Base-by-base conservation (phyloP, 2,888 invertebrate genomes). In the Pristionchus maxplancki region DNA sequence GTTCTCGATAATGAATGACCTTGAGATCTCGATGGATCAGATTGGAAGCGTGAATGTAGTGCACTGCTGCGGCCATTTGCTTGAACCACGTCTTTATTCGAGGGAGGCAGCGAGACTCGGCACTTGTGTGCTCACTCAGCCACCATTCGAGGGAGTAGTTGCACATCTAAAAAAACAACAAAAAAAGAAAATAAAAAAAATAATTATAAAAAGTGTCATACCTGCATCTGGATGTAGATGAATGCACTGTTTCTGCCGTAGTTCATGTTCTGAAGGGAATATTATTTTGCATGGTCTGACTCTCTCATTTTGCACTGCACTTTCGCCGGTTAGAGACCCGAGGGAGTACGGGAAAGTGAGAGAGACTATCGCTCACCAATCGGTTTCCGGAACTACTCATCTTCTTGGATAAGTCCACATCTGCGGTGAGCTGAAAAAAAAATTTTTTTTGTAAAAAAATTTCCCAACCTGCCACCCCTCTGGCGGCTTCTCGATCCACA, bases 401-500 rank as follows among this genome's bases (percentile, higher is more conserved):
- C 11, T 44, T 44, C 44, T 44, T 44, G 8, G 11, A 44, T 44
- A 44, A 44, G 8, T 44, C 11, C 11, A 17, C 17, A 53, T 53
- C 13, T 17, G 6, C 17, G 3, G 9, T 17, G 53, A 53, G 13
- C 20, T 20, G 17, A 20, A 53, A 11, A 15, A 17, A 53, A 53
- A 53, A 53, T 53, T n/a, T n/a, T n/a, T n/a, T n/a, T n/a, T n/a
- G n/a, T n/a, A n/a, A n/a, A n/a, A n/a, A n/a, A n/a, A n/a, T n/a
- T n/a, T n/a, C n/a, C n/a, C n/a, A n/a, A 64, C 97, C 95, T 97
- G 97, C 98, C 98, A 98, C 13, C 96, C 97, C 11, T 96, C 95
- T 5, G 98, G 98, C 17, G 98, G 98, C 89, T 96, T 96, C 95
- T 99, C 98, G 0, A 97, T 96, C 99, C 99, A 99, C 0, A 98